Conservation (phyloP, 92 coral and sea anemone species). For the Epizoanthus illoricatus region DNA sequence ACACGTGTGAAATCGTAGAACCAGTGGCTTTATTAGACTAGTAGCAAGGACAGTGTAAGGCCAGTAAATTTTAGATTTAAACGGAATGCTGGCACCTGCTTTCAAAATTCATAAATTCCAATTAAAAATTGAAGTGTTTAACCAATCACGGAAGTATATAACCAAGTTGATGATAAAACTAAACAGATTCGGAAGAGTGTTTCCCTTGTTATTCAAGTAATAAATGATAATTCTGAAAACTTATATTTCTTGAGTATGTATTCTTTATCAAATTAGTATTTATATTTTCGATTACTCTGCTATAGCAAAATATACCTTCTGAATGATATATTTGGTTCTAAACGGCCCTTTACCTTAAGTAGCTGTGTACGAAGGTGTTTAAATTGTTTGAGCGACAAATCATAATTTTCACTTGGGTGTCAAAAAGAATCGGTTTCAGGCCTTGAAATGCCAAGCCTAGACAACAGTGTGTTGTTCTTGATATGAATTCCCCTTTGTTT, state of each 20-base stretch:
- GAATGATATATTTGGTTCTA: not conserved
- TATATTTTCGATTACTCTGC: not conserved
- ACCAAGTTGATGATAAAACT: not conserved
- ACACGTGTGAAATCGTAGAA: no score
- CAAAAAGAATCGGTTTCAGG: not conserved
- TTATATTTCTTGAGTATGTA: not conserved
- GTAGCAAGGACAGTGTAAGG: not conserved
- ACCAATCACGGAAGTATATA: constrained; percentile 19
- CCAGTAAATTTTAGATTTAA: not conserved
- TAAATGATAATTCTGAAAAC: constrained; percentile 9
- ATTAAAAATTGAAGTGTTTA: constrained; percentile 6
- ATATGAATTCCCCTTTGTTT: not conserved
- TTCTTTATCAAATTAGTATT: not conserved
- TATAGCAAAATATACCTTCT: not conserved
- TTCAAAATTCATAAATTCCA: not conserved
- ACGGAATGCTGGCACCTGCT: constrained; percentile 1
- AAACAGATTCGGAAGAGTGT: not conserved
- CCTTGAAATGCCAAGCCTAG: not conserved
- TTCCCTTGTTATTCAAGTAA: constrained; percentile 7
- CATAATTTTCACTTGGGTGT: no score
- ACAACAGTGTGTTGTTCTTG: not conserved
- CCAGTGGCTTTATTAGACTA: no score
- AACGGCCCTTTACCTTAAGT: not conserved
- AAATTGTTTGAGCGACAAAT: no score
- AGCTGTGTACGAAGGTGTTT: no score